Evolutionary conservation across 2,113 vertebrate genomes (phyloP).

Genomic region (Garra rufa): DNA sequence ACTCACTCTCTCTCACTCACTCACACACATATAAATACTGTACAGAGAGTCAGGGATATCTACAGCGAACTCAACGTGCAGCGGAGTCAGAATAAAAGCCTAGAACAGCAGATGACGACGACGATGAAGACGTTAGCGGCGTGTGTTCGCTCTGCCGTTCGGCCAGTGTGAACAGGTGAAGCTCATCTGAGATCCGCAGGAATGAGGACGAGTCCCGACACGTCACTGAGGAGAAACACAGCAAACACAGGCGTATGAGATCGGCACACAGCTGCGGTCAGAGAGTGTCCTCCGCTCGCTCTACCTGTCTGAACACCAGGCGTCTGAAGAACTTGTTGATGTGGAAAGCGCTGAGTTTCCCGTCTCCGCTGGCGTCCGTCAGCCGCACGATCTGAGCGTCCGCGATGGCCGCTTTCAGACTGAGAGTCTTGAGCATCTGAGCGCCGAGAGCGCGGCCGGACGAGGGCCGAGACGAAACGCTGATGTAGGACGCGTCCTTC

Average conservation of each 20-base stretch:
- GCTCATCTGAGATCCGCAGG: neutral
- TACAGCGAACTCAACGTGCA: no score
- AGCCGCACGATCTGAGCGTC: conserved; percentile 79
- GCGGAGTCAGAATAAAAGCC: no score
- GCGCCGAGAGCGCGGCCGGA: conserved; percentile 72
- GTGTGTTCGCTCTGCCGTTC: no score
- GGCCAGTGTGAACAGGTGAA: no score
- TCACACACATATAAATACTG: conserved; percentile 1
- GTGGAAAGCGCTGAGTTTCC: conserved; percentile 61
- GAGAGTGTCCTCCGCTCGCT: no score
- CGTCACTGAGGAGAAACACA: neutral
- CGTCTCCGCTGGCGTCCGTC: conserved; percentile 52
- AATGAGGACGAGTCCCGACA: neutral
- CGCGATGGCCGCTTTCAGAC: conserved; percentile 84
- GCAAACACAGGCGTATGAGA: no score
- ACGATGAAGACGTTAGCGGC: no score
- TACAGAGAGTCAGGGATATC: neutral
- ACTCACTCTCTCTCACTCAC: no score
- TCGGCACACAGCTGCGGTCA: no score
- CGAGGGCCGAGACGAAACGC: conserved; percentile 80
- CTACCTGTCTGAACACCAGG: conserved; percentile 66
- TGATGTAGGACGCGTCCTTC: conserved; percentile 92
- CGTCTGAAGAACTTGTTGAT: conserved; percentile 73
- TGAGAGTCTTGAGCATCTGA: conserved; percentile 82
- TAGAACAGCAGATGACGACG: no score